phyloP scores from a whole-genome alignment of 1,140 invertebrate species.

The Drosophila simulans region DNA sequence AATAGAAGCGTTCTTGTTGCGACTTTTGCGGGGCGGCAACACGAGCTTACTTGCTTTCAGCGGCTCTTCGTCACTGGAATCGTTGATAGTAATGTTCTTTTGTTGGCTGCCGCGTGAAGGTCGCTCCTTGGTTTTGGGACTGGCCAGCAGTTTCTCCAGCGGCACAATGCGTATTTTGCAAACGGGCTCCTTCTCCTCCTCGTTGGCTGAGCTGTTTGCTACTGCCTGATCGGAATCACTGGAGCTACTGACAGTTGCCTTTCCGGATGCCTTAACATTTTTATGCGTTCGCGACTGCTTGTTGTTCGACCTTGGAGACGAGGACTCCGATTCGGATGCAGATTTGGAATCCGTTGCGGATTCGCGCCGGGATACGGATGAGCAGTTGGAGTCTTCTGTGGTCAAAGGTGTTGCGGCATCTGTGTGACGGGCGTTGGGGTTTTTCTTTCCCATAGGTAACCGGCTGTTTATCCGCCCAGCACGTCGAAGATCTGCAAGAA shows the following conservation, averaged over 20 bases:
- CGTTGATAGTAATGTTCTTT: background rate
- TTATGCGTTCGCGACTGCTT: conserved; percentile 13
- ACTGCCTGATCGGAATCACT: conserved; percentile 12
- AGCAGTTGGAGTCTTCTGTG: conserved; percentile 26
- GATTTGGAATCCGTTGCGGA: background rate
- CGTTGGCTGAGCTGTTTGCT: conserved; percentile 7
- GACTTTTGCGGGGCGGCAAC: conserved; percentile 27
- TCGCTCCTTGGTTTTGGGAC: conserved; percentile 28
- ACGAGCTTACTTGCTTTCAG: background rate
- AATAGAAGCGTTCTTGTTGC: conserved; percentile 56
- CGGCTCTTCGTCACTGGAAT: conserved; percentile 1
- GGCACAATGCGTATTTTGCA: conserved; percentile 80
- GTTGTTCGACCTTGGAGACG: conserved; percentile 1
- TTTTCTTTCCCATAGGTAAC: conserved; percentile 78
- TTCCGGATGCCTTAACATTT: conserved; percentile 46
- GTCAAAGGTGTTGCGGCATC: conserved; percentile 65
- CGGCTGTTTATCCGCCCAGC: conserved; percentile 38
- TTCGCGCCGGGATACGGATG: conserved; percentile 3
- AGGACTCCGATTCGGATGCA: background rate
- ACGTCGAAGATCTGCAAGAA: conserved; percentile 22
- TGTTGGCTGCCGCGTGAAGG: background rate
- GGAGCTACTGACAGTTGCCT: background rate
- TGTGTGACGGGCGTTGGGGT: conserved; percentile 61
- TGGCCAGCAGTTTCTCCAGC: conserved; percentile 69
- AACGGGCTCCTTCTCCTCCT: conserved; percentile 24